Percentiles rank a stretch among this genome's conserved stretches.
Evolutionary conservation across 1,140 invertebrate genomes (phyloP).

Genomic region (Ceratoteleas bidentatus): DNA sequence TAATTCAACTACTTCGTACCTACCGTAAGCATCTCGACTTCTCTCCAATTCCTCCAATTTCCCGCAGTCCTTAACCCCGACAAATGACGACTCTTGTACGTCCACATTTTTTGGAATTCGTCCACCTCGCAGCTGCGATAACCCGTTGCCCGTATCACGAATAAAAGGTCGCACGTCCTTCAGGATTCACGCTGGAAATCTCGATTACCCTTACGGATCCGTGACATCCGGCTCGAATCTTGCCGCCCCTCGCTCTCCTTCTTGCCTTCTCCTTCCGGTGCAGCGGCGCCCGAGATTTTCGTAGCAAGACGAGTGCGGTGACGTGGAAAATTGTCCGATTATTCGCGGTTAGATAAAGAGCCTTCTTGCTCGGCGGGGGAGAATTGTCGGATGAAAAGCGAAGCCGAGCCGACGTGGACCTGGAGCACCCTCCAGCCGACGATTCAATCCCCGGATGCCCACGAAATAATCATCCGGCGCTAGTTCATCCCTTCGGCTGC

Average conservation of each 20-base stretch:
- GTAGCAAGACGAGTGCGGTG: conserved; percentile 72
- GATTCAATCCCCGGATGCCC: conserved; percentile 77
- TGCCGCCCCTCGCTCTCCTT: conserved; percentile 8
- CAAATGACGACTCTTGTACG: too few relatives aligned
- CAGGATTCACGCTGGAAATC: conserved; percentile 62
- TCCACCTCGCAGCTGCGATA: conserved; percentile 1
- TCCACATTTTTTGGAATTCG: too few relatives aligned
- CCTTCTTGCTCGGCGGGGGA: conserved; percentile 57
- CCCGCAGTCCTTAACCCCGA: too few relatives aligned
- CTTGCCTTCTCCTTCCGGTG: conserved; percentile 33
- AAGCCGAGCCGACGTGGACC: conserved; percentile 72
- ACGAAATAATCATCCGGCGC: conserved; percentile 79
- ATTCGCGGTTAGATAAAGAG: conserved; percentile 77
- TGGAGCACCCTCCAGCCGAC: conserved; percentile 76
- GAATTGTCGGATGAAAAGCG: conserved; percentile 72
- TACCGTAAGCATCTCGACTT: too few relatives aligned
- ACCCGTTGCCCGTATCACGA: conserved; percentile 38
- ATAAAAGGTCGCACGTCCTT: conserved; percentile 49
- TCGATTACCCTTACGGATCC: conserved; percentile 64
- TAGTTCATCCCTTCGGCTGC: conserved; percentile 76
- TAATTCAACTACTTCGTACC: too few relatives aligned
- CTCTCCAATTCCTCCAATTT: too few relatives aligned
- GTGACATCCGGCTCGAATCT: conserved; percentile 47
- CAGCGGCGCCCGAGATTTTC: conserved; percentile 52
- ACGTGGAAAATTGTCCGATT: conserved; percentile 78